Conservation (phyloP, 2,888 invertebrate genomes). For the Tetranychus piercei region DNA sequence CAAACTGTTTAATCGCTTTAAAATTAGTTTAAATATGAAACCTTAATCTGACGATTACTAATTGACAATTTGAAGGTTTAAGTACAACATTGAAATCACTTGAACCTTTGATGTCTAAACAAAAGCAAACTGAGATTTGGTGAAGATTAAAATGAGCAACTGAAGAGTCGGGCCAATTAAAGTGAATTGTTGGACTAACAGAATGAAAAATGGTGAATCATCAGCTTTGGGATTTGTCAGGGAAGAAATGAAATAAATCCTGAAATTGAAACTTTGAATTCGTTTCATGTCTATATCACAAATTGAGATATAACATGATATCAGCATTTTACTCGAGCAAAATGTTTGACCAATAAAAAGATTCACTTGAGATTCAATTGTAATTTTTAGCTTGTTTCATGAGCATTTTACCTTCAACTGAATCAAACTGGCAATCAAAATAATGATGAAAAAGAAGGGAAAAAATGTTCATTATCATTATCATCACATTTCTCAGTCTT, state of each 20-base stretch:
- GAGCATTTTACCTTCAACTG: background rate
- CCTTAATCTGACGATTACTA: slow-evolving; percentile 3
- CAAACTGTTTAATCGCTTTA: background rate
- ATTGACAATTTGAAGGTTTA: background rate
- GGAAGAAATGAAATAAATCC: too few relatives aligned
- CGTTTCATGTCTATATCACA: background rate
- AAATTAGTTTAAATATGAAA: slow-evolving; percentile 14
- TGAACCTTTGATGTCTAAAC: too few relatives aligned
- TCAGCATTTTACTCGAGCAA: too few relatives aligned
- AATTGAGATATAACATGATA: too few relatives aligned
- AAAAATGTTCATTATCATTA: background rate
- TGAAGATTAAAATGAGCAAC: too few relatives aligned
- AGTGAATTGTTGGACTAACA: too few relatives aligned
- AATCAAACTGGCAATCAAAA: background rate
- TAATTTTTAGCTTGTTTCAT: background rate
- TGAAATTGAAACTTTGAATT: background rate
- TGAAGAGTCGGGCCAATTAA: too few relatives aligned
- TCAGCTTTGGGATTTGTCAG: background rate
- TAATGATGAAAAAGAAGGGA: background rate
- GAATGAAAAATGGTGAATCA: background rate
- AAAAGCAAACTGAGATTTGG: too few relatives aligned
- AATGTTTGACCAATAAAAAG: too few relatives aligned
- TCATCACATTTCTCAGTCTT: background rate
- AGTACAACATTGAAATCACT: background rate
- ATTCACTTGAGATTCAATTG: background rate